Evolutionary conservation across 2,113 vertebrate genomes (phyloP).

Genomic region (Pao palembangensis): DNA sequence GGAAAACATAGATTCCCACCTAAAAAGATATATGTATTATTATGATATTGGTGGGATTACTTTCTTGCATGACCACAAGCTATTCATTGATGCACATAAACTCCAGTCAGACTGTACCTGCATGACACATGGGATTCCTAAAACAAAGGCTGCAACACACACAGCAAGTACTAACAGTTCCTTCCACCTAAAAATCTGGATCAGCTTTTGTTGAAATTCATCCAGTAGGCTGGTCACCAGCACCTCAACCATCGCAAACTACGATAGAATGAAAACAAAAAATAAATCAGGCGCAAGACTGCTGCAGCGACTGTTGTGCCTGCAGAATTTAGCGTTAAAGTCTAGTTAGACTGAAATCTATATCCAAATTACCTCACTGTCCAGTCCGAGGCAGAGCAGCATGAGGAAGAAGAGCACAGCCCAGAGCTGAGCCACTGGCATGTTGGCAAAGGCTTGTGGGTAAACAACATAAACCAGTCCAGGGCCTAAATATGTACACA

Average conservation of each 20-base stretch:
- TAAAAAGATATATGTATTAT: slow-evolving; percentile 26
- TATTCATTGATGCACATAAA: neutral
- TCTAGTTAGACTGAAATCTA: neutral
- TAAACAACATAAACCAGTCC: slow-evolving; percentile 76
- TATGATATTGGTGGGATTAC: neutral
- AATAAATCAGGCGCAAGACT: neutral
- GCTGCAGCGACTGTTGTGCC: neutral
- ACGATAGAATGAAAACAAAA: neutral
- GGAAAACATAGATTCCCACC: slow-evolving; percentile 78
- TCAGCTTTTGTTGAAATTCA: slow-evolving; percentile 42
- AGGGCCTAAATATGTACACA: slow-evolving; percentile 58
- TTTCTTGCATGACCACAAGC: neutral
- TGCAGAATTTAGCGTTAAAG: neutral
- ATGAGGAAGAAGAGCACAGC: slow-evolving; percentile 77
- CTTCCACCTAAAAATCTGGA: slow-evolving; percentile 62
- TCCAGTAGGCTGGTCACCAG: slow-evolving; percentile 78
- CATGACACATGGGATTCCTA: slow-evolving; percentile 75
- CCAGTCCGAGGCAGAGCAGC: slow-evolving; percentile 76
- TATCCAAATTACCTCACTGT: slow-evolving; percentile 69
- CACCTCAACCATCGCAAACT: slow-evolving; percentile 81
- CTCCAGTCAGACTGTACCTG: slow-evolving; percentile 55
- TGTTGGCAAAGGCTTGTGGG: slow-evolving; percentile 77
- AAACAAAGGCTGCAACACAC: slow-evolving; percentile 54
- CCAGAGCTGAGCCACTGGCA: slow-evolving; percentile 77
- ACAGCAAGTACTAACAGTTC: slow-evolving; percentile 71